A percentile compares a stretch with the other conserved stretches of the same genome.
These are phyloP conservation scores for Myotis davidii DNA, from an alignment of 2,113 vertebrate genomes.

Conservation along the genomic window DNA sequence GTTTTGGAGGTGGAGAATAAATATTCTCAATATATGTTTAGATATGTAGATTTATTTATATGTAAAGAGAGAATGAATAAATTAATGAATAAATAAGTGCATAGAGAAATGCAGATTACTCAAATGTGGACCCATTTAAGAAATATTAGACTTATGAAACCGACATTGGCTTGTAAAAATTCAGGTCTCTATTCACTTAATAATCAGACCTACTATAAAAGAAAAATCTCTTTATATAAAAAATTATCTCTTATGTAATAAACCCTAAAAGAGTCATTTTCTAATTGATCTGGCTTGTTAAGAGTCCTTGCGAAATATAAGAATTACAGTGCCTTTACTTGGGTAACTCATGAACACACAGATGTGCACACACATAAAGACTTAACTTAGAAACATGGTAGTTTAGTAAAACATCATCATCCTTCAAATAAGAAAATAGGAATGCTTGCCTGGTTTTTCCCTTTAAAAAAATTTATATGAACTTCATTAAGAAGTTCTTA, in stretches of 20 bases:
- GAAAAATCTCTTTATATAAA: neutral
- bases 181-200: neutral
- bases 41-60: neutral
- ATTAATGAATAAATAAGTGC: neutral
- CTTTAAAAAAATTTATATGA: neutral
- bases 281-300: neutral
- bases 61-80: neutral
- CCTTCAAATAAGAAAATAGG: neutral
- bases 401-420: neutral
- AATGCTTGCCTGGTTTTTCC: neutral
- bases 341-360: neutral
- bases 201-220: slow-evolving; percentile 12
- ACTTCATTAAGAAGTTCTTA: neutral
- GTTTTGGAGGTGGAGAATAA: neutral
- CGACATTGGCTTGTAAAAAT: slow-evolving; percentile 18
- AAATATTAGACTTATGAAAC: neutral
- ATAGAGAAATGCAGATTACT: neutral
- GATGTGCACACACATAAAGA: neutral
- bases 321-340: neutral
- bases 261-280: slow-evolving; percentile 22
- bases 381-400: neutral
- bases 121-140: neutral
- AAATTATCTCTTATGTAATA: slow-evolving; percentile 45
- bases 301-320: neutral
- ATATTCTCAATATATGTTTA: neutral